Evolutionary conservation across 1,140 invertebrate genomes (phyloP), one percentile per base, ranked within the genome.

Genomic region (Drosophila ananassae): DNA sequence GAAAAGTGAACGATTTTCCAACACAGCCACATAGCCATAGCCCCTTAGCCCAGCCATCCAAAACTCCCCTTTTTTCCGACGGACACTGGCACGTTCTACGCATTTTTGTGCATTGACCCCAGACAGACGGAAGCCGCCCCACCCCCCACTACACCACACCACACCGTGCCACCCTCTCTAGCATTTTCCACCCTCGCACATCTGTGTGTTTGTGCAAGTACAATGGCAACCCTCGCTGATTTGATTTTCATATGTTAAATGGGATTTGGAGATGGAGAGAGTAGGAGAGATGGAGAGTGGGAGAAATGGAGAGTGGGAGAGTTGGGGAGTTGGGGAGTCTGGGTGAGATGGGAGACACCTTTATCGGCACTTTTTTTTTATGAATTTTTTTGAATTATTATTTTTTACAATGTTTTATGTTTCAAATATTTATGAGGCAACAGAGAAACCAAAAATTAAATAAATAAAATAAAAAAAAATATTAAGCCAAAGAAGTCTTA

Each of bases 81-180:
- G 64, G 64, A 57, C 72, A 53, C 63, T 52, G 64, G 68, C 74
- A 85, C 66, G 78, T 85, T 82, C 83, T 87, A 87, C 82, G 82
- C 82, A 87, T 79, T 87, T 87, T 87, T 87, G 82, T 87, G 71
- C 82, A 82, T 85, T 85, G 82, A 85, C 82, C 82, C 78, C 82
- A 80, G 66, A 50, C 66, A 69, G 66, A 69, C 66, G 66, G 51
- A 56, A 69, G 64, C 44, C 63, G 17, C 51, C 22, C 51, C 25
- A 7, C 46, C 17, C 47, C 28, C 44, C 25, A 7, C 25, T 28
- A 28, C 25, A 28, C 5, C 25, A 28, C 25, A 4, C 25, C 25
- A 5, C 25, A 28, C 25, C 5, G 7, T 28, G 34, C 32, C 46
- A 37, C 10, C n/a, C 22, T 48, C 13, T 25, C 25, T 9, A 9